Percentiles rank a stretch among this genome's conserved stretches.
These are phyloP conservation scores for Strongylocentrotus purpuratus DNA, from an alignment of 35 echinoderm and acorn worm genomes.

Conservation along the genomic window DNA sequence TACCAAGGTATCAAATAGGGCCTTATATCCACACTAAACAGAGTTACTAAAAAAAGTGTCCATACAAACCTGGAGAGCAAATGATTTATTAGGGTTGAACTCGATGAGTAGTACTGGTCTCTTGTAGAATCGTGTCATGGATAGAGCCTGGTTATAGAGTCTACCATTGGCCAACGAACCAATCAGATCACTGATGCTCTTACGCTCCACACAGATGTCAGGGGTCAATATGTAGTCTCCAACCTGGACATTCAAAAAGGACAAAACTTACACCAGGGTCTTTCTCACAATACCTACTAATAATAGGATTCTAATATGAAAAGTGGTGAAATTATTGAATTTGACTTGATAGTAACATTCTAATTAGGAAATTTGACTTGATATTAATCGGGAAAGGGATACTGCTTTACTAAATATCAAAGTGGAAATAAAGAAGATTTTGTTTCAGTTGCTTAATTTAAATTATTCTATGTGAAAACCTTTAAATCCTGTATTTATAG, in stretches of 20 bases:
- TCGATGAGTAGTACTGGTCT: constrained; percentile 91
- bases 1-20: no score
- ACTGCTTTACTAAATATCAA: no score
- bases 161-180: constrained; percentile 88
- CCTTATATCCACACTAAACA: not conserved
- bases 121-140: constrained; percentile 95
- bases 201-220: constrained; percentile 96
- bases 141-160: constrained; percentile 80
- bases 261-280: not conserved
- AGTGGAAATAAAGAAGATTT: no score
- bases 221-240: constrained; percentile 98
- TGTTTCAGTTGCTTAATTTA: no score
- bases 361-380: no score
- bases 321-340: no score
- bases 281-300: not conserved
- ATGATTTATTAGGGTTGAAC: constrained; percentile 97
- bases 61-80: constrained; percentile 78
- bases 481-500: no score
- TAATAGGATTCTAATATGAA: not conserved
- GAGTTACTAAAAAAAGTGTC: not conserved
- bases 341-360: no score
- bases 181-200: constrained; percentile 97
- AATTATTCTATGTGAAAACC: no score
- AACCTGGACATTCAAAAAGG: constrained; percentile 52
- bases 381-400: no score